Percentiles rank a stretch among this genome's conserved stretches.
These are phyloP conservation scores for Tetragonisca angustula DNA, from an alignment of 2,888 invertebrate species.

Conservation along the genomic window DNA sequence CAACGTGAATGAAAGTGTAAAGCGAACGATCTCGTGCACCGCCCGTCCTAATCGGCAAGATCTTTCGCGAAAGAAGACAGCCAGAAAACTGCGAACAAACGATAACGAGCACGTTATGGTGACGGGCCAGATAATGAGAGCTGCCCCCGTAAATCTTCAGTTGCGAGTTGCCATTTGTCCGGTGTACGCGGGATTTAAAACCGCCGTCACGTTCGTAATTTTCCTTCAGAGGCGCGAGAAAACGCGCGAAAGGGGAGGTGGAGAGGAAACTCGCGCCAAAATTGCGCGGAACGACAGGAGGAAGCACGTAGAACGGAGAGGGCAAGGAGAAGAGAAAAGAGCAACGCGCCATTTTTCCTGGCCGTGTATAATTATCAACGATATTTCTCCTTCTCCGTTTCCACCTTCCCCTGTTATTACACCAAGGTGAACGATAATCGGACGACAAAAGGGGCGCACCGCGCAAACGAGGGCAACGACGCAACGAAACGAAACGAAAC, in stretches of 20 bases:
- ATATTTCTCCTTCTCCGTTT: slow-evolving; percentile 1
- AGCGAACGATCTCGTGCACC: neutral
- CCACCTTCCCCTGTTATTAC: neutral
- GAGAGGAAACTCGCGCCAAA: neutral
- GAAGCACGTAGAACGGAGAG: slow-evolving; percentile 7
- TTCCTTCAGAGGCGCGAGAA: slow-evolving; percentile 29
- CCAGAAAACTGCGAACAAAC: slow-evolving; percentile 24
- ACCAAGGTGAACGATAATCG: slow-evolving; percentile 13
- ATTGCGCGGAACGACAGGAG: neutral
- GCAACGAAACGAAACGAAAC: neutral
- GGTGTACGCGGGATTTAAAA: slow-evolving; percentile 34
- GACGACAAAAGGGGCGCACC: slow-evolving; percentile 2
- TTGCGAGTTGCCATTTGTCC: slow-evolving; percentile 46
- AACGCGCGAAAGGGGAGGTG: neutral
- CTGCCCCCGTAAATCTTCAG: slow-evolving; percentile 39
- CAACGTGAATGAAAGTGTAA: neutral
- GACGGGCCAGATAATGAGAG: slow-evolving; percentile 44
- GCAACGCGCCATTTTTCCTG: neutral
- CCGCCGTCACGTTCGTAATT: slow-evolving; percentile 37
- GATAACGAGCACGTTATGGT: slow-evolving; percentile 51
- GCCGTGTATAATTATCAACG: slow-evolving; percentile 38
- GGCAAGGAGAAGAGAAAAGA: neutral
- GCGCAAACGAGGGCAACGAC: neutral
- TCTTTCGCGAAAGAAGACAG: neutral
- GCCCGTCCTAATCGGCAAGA: neutral